Conservation (phyloP, 2,113 vertebrate genomes). For the Struthidea cinerea region DNA sequence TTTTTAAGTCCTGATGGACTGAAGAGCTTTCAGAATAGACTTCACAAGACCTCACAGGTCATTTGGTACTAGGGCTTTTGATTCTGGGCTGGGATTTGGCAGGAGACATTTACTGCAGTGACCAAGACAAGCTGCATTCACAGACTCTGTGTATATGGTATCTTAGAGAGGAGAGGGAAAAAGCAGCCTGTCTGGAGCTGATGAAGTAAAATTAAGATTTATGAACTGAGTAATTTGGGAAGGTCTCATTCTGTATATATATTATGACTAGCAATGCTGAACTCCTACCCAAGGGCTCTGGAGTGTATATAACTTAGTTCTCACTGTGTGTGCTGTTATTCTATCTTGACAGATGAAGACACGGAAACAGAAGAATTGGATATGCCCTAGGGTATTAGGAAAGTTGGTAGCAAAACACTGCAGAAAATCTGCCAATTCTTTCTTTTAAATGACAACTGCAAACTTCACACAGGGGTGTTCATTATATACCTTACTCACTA, state of each 20-base stretch:
- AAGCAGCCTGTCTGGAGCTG: background rate
- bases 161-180: background rate
- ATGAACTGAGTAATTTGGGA: conserved; percentile 14
- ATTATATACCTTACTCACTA: background rate
- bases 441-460: background rate
- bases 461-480: background rate
- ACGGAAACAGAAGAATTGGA: background rate
- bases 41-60: background rate
- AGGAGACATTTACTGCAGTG: background rate
- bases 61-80: background rate
- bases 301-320: background rate
- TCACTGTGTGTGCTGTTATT: background rate
- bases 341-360: background rate
- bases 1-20: background rate
- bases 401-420: background rate
- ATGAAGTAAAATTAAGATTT: conserved; percentile 11
- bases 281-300: background rate
- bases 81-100: background rate
- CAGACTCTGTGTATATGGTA: background rate
- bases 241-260: conserved; percentile 23
- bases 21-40: background rate
- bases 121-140: background rate
- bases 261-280: conserved; percentile 41
- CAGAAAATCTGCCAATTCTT: background rate
- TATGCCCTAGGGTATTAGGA: background rate